Base-by-base conservation (phyloP, 37 sponge, comb jelly and placozoan species). In the Hormiphora californensis region DNA sequence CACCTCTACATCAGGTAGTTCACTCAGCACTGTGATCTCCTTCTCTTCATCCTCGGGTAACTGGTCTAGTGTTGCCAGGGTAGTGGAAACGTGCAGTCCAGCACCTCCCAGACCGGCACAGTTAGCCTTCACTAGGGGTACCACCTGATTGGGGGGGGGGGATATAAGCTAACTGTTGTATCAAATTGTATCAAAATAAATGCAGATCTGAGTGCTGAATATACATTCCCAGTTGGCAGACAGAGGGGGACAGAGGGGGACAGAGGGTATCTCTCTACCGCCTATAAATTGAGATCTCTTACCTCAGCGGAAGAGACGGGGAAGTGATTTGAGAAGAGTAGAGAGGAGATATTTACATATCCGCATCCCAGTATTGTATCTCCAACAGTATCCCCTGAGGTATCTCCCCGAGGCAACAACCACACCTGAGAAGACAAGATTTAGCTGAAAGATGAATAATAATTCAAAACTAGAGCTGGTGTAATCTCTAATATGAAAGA, bases 331-430 rank as follows among this genome's bases (percentile, higher is more conserved):
- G 81, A 25, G 4, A 46, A 43, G 4, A 73, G 81, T 25, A 73
- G 36, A 4, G 40, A 43, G 12, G 46, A 73, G 28, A 73, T 22
- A 43, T 43, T 11, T n/a, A 73, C 36, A 28, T 73, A 73, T 17
- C 81, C 81, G 23, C 81, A 73, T 28, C 81, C 81, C 44, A 73
- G 81, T 11, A 73, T 73, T 43, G 81, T 73, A 33, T 73, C 81
- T 43, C 81, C 81, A 22, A 73, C 25, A 12, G 32, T 33, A 40
- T 11, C 35, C 19, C 43, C 81, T 41, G 40, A n/a, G n/a, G n/a
- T 27, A 65, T 39, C 67, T 5, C 67, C 67, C 15, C 67, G 67
- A 15, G 67, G 67, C 8, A 73, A 43, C 81, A 73, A 46, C 81
- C 81, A 73, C 44, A 43, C 81, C 81, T 65, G 27, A 30, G n/a